Base-by-base conservation (phyloP, 2,113 vertebrate species). In the Nestor notabilis region DNA sequence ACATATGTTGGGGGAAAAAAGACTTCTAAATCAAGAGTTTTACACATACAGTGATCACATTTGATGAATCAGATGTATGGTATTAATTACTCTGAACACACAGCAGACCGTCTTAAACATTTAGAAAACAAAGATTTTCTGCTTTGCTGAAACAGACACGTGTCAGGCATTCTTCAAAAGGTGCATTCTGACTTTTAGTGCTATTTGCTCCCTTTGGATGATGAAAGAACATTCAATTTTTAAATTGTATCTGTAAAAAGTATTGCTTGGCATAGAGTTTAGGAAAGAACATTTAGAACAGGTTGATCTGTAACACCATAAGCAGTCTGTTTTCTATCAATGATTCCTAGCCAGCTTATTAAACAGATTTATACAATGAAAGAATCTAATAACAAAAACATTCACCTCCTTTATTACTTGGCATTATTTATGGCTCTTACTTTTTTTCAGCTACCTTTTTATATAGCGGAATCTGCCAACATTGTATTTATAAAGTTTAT, bases 311-410 rank as follows among this genome's bases (percentile, higher is more conserved):
- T 97, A 98, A 98, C 98, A 98, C 98, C 97, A 93, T 39, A 56
- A 97, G 98, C 95, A 97, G 98, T 98, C 98, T 98, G 98, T 98
- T 98, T 98, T 98, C 98, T 98, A 98, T 98, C 98, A 98, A 83
- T 91, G 97, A 98, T 98, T 98, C 98, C 96, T 97, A 97, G 98
- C 98, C 94, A 97, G 96, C 97, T 98, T 98, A 98, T 98, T 98
- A 98, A 98, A 98, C 98, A 98, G 98, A 98, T 98, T 98, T 98
- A 98, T 98, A 98, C 97, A 98, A 98, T 98, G 97, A 98, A 98
- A 98, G 97, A 98, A 98, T 98, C 98, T 98, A 98, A 98, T 98
- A 98, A 98, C 97, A 98, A 98, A 98, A 98, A 98, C 97, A 97
- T 98, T 98, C 97, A 97, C 98, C 98, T 98, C 96, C 98, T 98